Percentiles rank a stretch among this genome's conserved stretches.
Conservation (phyloP, 2,888 invertebrate genomes). For the Sarcophaga rosellei region DNA sequence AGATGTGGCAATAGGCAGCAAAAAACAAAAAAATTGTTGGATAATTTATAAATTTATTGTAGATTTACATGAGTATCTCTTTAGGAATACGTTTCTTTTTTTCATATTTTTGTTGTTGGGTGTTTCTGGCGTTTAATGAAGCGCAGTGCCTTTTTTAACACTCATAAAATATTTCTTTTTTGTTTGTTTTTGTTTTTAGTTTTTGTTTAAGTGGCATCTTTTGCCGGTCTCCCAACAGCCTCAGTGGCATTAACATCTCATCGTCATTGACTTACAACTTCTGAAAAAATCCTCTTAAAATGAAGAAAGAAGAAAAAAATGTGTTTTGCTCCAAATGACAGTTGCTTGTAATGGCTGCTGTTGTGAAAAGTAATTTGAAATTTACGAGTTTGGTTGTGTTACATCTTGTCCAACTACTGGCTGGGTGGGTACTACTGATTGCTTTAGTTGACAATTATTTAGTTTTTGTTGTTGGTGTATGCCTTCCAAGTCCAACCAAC, state of each 20-base stretch:
- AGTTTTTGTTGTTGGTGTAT: constrained; percentile 52
- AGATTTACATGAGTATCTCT: constrained; percentile 25
- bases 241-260: neutral
- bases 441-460: constrained; percentile 59
- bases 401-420: neutral
- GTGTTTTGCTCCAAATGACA: constrained; percentile 45
- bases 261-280: constrained; percentile 40
- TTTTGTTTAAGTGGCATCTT: constrained; percentile 58
- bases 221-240: neutral
- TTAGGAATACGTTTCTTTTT: neutral
- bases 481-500: no score
- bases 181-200: no score
- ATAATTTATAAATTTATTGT: constrained; percentile 44
- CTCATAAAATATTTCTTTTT: constrained; percentile 41
- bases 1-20: constrained; percentile 26
- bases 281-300: constrained; percentile 32
- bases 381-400: constrained; percentile 58
- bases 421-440: no score
- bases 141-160: constrained; percentile 68
- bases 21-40: constrained; percentile 8
- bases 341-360: constrained; percentile 40
- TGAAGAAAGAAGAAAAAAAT: constrained; percentile 1
- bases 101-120: constrained; percentile 41
- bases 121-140: constrained; percentile 66
- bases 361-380: constrained; percentile 54